Conservation (phyloP, 2,797 vertebrate species). For the Oryzias dopingdopingensis region DNA sequence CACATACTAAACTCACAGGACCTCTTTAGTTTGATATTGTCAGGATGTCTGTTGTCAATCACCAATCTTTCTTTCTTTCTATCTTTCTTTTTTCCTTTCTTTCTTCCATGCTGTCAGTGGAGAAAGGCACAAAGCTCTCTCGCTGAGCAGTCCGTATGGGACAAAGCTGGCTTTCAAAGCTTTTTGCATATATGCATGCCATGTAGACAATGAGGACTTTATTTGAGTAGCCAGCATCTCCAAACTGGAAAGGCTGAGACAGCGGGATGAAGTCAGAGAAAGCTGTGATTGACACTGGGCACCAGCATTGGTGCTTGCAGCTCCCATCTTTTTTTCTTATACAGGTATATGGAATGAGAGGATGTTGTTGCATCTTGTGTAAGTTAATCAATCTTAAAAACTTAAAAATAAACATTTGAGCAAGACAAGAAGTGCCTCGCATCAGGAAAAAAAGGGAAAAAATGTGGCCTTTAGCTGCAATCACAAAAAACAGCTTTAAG, state of each 20-base stretch:
- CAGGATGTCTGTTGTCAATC: conserved; percentile 17
- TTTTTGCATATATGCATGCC: conserved; percentile 79
- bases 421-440: conserved; percentile 22
- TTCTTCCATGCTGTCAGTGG: conserved; percentile 52
- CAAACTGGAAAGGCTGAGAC: conserved; percentile 47
- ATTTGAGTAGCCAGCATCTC: conserved; percentile 70
- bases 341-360: conserved; percentile 52
- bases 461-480: conserved; percentile 45
- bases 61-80: conserved; percentile 1
- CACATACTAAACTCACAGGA: conserved; percentile 2
- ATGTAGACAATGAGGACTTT: conserved; percentile 77
- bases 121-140: conserved; percentile 79
- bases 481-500: conserved; percentile 51
- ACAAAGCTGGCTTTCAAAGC: conserved; percentile 80
- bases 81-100: conserved; percentile 12
- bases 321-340: conserved; percentile 33
- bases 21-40: conserved; percentile 8
- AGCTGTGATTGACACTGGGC: conserved; percentile 66
- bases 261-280: conserved; percentile 57
- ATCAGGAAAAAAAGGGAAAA: conserved; percentile 37
- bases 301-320: conserved; percentile 21
- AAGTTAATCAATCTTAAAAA: conserved; percentile 52
- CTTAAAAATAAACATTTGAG: conserved; percentile 19
- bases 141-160: conserved; percentile 78
- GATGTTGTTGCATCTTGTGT: conserved; percentile 45